Conservation (phyloP, 1,140 invertebrate genomes). For the Diachasma alloeum region DNA sequence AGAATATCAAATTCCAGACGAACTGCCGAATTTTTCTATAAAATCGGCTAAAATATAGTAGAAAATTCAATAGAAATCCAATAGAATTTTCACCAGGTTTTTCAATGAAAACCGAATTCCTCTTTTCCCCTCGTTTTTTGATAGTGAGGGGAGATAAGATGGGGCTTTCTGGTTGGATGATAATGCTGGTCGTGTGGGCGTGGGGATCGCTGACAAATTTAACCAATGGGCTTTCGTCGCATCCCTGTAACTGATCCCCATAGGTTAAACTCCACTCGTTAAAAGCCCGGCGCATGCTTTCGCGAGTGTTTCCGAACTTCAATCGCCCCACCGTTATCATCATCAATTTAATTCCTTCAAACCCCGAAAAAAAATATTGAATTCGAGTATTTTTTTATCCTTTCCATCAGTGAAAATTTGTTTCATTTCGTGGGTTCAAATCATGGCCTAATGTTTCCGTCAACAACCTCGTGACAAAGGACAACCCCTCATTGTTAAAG, state of each 20-base stretch:
- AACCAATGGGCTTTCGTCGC: conserved; percentile 16
- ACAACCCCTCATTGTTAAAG: background rate
- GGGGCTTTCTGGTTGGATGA: background rate
- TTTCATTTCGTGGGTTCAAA: background rate
- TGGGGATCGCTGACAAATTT: conserved; percentile 28
- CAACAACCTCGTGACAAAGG: background rate
- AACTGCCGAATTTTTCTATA: no score
- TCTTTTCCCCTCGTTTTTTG: background rate
- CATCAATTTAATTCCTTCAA: no score
- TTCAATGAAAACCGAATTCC: no score
- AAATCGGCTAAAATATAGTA: no score
- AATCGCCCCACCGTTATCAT: no score
- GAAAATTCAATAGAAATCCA: no score
- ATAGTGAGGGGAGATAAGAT: conserved; percentile 5
- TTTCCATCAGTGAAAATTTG: background rate
- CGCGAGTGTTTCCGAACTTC: no score
- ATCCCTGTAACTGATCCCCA: conserved; percentile 28
- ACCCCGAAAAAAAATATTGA: no score
- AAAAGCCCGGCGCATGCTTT: conserved; percentile 30
- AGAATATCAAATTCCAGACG: no score
- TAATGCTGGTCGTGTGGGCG: conserved; percentile 21
- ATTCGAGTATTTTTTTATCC: no score
- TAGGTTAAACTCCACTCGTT: conserved; percentile 23
- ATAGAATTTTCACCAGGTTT: no score
- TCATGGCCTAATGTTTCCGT: background rate